Conservation (phyloP, 1,140 invertebrate species). For the Hesperophylax magnus region DNA sequence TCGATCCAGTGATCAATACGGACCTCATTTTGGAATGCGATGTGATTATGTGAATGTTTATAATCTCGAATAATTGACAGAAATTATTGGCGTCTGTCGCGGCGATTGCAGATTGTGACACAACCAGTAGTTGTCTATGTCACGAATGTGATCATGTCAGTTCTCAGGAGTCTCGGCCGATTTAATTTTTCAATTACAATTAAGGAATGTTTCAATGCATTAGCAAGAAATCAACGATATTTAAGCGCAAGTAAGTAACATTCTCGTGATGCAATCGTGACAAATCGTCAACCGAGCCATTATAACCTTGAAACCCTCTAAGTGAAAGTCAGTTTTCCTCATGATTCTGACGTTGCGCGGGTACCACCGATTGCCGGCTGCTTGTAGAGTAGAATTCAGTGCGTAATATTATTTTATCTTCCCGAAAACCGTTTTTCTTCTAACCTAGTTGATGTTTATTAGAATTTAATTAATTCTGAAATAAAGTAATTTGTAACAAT, state of each 20-base stretch:
- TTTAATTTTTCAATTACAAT: conserved; percentile 29
- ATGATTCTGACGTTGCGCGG: neutral
- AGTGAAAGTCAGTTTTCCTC: conserved; percentile 40
- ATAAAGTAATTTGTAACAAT: too few relatives aligned
- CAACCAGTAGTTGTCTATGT: conserved; percentile 46
- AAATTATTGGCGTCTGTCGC: neutral
- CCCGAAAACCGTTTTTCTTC: too few relatives aligned
- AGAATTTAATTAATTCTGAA: too few relatives aligned
- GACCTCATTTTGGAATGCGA: conserved; percentile 75
- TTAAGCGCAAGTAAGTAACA: conserved; percentile 45
- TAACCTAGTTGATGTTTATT: too few relatives aligned
- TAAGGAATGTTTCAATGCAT: conserved; percentile 29
- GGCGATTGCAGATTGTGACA: neutral
- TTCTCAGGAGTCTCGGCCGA: conserved; percentile 12
- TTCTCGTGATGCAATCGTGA: conserved; percentile 36
- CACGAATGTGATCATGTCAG: conserved; percentile 36
- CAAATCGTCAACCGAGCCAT: conserved; percentile 29
- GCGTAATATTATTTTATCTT: too few relatives aligned
- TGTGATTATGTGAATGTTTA: conserved; percentile 19
- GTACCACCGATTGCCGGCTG: too few relatives aligned
- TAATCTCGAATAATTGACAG: conserved; percentile 29
- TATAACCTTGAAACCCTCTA: conserved; percentile 44
- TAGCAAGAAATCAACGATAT: conserved; percentile 22
- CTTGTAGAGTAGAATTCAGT: too few relatives aligned
- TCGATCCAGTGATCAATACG: conserved; percentile 89